Evolutionary conservation across 2,113 vertebrate genomes (phyloP).

Genomic region (Gnathonemus echidnorhynchus): DNA sequence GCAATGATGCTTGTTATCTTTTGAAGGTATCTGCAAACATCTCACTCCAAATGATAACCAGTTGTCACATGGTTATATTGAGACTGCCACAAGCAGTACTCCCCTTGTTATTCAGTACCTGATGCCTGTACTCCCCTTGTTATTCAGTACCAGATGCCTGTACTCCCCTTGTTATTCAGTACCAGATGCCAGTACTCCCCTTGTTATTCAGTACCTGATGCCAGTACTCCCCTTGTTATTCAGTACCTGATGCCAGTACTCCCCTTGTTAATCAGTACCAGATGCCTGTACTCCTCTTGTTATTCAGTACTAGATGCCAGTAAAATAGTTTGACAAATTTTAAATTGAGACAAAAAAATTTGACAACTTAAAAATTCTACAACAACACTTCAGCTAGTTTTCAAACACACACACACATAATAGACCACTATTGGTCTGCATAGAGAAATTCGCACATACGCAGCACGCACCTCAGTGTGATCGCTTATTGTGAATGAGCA

Average conservation of each 20-base stretch:
- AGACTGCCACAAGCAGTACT: background rate
- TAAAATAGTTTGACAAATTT: too few relatives aligned
- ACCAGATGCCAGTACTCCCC: background rate
- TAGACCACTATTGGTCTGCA: background rate
- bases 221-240: background rate
- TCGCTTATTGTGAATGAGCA: background rate
- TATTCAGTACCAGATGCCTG: background rate
- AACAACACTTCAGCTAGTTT: background rate
- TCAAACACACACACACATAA: background rate
- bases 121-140: background rate
- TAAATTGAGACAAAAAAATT: background rate
- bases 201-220: background rate
- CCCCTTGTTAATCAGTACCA: too few relatives aligned
- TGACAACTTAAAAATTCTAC: too few relatives aligned
- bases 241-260: background rate
- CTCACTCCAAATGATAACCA: background rate
- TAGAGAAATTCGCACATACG: background rate
- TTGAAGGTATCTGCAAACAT: background rate
- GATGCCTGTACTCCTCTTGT: too few relatives aligned
- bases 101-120: background rate
- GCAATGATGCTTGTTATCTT: slow-evolving; percentile 6
- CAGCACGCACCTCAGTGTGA: background rate
- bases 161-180: background rate
- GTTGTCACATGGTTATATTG: background rate
- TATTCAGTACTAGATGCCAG: too few relatives aligned